These are phyloP conservation scores for honey bee (Apis mellifera) DNA, from an alignment of 1,140 invertebrate genomes.

Conservation along the genomic window DNA sequence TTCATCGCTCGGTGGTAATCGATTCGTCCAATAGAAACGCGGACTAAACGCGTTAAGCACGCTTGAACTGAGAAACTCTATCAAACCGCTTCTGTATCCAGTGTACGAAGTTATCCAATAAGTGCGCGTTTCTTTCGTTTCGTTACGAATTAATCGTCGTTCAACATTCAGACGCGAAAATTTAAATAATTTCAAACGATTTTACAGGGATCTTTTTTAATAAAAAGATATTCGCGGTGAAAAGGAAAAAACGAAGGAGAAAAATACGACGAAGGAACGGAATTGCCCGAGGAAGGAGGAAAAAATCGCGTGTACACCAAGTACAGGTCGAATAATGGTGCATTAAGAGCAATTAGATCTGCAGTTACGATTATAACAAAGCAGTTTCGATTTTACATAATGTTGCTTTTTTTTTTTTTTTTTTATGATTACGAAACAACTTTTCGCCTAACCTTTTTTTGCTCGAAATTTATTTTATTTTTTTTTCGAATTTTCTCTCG, in stretches of 20 bases:
- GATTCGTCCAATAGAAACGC: constrained; percentile 10
- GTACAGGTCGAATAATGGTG: background rate
- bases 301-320: background rate
- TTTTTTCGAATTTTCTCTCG: no score
- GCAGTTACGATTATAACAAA: background rate
- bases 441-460: background rate
- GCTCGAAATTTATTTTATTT: no score
- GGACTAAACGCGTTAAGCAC: constrained; percentile 12
- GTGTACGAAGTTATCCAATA: background rate
- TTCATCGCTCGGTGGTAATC: constrained; percentile 4
- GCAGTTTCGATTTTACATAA: background rate
- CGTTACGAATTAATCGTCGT: background rate
- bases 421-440: background rate
- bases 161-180: background rate
- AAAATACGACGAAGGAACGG: accelerated
- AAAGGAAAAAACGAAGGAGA: no score
- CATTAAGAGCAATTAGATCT: background rate
- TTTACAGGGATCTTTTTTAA: background rate
- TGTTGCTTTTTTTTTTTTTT: background rate
- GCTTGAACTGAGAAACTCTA: constrained; percentile 2
- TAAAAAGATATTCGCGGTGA: no score
- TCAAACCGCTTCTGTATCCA: background rate
- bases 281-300: background rate
- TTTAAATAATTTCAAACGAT: background rate
- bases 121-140: background rate